A percentile compares a stretch with the other conserved stretches of the same genome.
phyloP scores from a whole-genome alignment of 2,888 invertebrate species.

The Cantharis nigra region DNA sequence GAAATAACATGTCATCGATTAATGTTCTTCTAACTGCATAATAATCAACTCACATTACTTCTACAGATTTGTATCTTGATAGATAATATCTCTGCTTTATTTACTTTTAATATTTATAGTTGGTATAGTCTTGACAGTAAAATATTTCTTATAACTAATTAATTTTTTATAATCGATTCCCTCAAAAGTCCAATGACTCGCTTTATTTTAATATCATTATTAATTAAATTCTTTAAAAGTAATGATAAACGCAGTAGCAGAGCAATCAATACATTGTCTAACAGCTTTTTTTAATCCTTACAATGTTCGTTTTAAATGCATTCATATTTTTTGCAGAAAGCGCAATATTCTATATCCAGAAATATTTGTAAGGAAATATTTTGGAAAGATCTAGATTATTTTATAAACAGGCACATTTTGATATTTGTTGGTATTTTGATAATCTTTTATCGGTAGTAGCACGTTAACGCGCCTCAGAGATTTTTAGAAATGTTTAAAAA shows the following conservation, averaged over 20 bases:
- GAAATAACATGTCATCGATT: conserved; percentile 9
- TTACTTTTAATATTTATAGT: background rate
- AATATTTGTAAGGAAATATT: too few species aligned
- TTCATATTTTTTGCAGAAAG: background rate
- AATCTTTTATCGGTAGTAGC: too few species aligned
- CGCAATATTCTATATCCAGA: too few species aligned
- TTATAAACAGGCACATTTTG: too few species aligned
- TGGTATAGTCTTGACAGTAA: background rate
- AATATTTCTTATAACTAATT: background rate
- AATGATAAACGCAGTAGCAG: background rate
- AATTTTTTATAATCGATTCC: background rate
- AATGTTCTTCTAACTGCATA: conserved; percentile 8
- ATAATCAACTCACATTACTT: background rate
- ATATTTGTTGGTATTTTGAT: too few species aligned
- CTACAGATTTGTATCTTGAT: conserved; percentile 3
- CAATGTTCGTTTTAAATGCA: background rate
- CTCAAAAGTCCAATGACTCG: background rate
- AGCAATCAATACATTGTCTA: background rate
- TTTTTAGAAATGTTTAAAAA: too few species aligned
- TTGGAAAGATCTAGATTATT: too few species aligned
- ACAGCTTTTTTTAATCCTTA: background rate
- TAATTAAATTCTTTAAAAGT: background rate
- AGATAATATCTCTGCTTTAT: background rate
- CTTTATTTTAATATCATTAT: background rate
- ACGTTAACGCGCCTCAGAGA: too few species aligned